Percentiles rank a stretch among this genome's conserved stretches.
phyloP scores from a whole-genome alignment of 2,888 invertebrate genomes.

The Mimumesa dahlbomi region DNA sequence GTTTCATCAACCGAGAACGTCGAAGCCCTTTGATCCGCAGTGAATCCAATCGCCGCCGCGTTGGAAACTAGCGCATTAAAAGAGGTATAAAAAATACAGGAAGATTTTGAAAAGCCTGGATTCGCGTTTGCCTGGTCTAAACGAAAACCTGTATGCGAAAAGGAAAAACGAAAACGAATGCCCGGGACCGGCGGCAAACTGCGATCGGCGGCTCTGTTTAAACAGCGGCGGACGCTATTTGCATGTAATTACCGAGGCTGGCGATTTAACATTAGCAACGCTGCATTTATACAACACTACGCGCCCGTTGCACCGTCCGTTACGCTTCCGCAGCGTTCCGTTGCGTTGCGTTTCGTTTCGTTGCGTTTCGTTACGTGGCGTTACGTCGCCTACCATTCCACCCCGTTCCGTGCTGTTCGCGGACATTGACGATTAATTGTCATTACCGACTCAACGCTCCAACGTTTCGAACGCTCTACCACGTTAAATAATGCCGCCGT shows the following conservation, averaged over 20 bases:
- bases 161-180: constrained; percentile 46
- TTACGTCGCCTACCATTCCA: constrained; percentile 19
- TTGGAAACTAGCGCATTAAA: no score
- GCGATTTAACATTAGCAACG: constrained; percentile 73
- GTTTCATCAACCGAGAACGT: no score
- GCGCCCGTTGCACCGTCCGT: constrained; percentile 63
- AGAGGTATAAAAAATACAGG: no score
- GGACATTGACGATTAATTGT: constrained; percentile 32
- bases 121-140: no score
- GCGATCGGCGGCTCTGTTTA: constrained; percentile 64
- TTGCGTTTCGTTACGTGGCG: neutral
- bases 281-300: constrained; percentile 68
- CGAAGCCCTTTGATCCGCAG: no score
- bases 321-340: constrained; percentile 61
- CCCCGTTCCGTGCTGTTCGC: constrained; percentile 27
- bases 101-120: no score
- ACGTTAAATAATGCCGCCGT: no score
- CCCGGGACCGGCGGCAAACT: constrained; percentile 39
- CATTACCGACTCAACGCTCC: constrained; percentile 10
- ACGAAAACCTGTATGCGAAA: no score
- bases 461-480: constrained; percentile 17
- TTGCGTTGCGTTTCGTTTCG: constrained; percentile 15
- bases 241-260: constrained; percentile 72
- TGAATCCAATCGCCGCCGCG: no score
- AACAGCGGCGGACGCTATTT: constrained; percentile 71